phyloP scores from a whole-genome alignment of 2,113 vertebrate genomes.

The Sander vitreus region DNA sequence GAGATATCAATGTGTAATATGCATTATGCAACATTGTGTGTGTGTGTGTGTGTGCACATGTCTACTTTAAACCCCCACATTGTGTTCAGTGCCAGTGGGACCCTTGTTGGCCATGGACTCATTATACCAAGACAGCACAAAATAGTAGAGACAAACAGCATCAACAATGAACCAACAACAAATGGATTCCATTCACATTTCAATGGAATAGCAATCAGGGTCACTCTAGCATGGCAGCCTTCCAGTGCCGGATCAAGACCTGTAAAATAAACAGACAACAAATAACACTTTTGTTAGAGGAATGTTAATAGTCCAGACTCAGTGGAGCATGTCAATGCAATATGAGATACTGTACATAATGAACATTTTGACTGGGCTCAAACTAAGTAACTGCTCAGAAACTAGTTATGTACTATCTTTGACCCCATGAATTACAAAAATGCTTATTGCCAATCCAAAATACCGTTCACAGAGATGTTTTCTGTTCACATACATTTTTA shows the following conservation, averaged over 20 bases:
- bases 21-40: slow-evolving; percentile 27
- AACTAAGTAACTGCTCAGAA: background rate
- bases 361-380: background rate
- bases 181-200: slow-evolving; percentile 83
- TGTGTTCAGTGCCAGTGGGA: slow-evolving; percentile 61
- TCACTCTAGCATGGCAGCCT: slow-evolving; percentile 50
- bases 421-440: background rate
- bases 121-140: slow-evolving; percentile 62
- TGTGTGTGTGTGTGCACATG: slow-evolving; percentile 22
- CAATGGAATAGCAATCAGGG: slow-evolving; percentile 75
- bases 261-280: slow-evolving; percentile 59
- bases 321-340: background rate
- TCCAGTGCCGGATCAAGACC: slow-evolving; percentile 79
- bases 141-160: slow-evolving; percentile 57
- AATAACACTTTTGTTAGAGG: slow-evolving; percentile 11
- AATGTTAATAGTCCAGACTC: background rate
- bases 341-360: background rate
- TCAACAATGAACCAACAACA: slow-evolving; percentile 61
- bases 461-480: background rate
- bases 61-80: slow-evolving; percentile 27
- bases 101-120: slow-evolving; percentile 48
- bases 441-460: background rate
- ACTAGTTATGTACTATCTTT: too few relatives aligned
- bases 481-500: background rate
- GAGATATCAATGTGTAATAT: slow-evolving; percentile 28